Conservation (phyloP, 1,140 invertebrate species). For the Drosophila kohkoa region DNA sequence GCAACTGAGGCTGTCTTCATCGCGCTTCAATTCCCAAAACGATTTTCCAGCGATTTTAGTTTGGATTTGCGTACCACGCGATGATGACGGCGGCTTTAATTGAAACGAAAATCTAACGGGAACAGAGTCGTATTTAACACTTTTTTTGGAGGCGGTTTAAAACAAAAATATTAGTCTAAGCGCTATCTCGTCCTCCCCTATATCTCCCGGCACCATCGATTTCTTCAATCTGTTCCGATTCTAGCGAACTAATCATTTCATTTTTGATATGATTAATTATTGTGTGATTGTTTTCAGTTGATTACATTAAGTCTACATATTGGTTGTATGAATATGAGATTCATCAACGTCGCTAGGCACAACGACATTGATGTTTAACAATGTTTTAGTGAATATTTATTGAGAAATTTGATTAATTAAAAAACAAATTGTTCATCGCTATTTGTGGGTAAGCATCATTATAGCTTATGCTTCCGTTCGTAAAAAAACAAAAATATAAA, state of each 20-base stretch:
- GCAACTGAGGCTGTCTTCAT: constrained; percentile 69
- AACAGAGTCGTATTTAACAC: constrained; percentile 10
- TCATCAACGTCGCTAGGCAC: neutral
- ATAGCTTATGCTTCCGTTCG: neutral
- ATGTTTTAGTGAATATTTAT: constrained; percentile 3
- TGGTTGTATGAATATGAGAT: constrained; percentile 31
- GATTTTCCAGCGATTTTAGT: constrained; percentile 82
- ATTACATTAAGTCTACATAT: constrained; percentile 8
- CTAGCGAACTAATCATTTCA: constrained; percentile 15
- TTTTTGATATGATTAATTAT: constrained; percentile 33
- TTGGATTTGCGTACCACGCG: constrained; percentile 82
- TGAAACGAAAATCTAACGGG: constrained; percentile 59
- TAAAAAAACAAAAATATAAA: neutral
- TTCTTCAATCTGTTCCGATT: neutral
- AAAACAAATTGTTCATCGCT: neutral
- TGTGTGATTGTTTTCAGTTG: constrained; percentile 14
- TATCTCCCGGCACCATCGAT: neutral
- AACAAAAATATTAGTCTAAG: neutral
- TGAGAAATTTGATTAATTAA: neutral
- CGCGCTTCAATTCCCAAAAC: constrained; percentile 80
- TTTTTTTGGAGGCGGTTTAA: constrained; percentile 44
- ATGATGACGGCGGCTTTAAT: constrained; percentile 78
- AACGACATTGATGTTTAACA: neutral
- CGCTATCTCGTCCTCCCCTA: constrained; percentile 13
- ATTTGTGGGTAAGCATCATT: constrained; percentile 16